Evolutionary conservation across 1,140 invertebrate species (phyloP), one percentile per base, ranked within the genome.

Genomic region (Heliconius melpomene): DNA sequence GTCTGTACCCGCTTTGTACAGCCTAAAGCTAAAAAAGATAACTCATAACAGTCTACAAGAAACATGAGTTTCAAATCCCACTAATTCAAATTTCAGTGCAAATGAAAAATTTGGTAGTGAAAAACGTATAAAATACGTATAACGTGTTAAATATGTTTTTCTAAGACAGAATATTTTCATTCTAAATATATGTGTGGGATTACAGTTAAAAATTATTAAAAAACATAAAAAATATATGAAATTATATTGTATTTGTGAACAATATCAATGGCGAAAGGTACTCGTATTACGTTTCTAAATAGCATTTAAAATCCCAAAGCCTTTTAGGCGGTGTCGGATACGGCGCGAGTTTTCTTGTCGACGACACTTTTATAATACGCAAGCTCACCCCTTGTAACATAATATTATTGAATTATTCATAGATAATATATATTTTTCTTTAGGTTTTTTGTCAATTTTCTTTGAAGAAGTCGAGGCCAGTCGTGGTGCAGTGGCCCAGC

Each of bases 391-490:
- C 60, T 29, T 66, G 60, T 66, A 66, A 29, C 23, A 7, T 66
- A 66, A 66, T 66, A 66, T 66, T 66, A 66, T 66, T 66, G 60
- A 66, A 29, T 66, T 66, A 66, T 66, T 66, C 60, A 66, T 66
- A 66, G 60, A 66, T 66, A 57, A 57, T 23, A 8, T n/a, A 23
- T 57, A 23, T 23, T 57, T 57, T 57, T 23, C 54, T n/a, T 57
- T 23, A 7, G 7, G 3, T 23, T 23, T 52, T 52, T 52, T 20
- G 20, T 20, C 18, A 20, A 20, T 54, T 7, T 54, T 16, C 52
- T n/a, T n/a, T 54, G 52, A 6, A 20, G 52, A 54, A 54, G 7
- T 18, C 2, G 52, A 20, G 20, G 40, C 13, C 40, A 46, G 40
- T 54, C 7, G 52, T n/a, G 40, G 50, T 20, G 50, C 50, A 52